Evolutionary conservation across 2,797 vertebrate genomes (phyloP).

Genomic region (Smutsia temminckii): DNA sequence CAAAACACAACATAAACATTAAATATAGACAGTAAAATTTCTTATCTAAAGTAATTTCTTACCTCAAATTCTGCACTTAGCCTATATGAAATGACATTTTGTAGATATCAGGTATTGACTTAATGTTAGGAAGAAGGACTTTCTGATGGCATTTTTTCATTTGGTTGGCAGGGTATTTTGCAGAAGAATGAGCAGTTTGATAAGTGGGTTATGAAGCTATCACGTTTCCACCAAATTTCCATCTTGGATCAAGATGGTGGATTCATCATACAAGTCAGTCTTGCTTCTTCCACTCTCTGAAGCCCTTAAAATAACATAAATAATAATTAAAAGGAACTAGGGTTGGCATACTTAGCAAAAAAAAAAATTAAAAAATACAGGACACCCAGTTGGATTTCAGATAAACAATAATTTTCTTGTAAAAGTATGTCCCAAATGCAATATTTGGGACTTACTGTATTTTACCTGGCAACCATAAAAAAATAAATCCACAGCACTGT

Average conservation of each 20-base stretch:
- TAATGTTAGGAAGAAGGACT: neutral
- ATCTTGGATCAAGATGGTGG: conserved; percentile 1
- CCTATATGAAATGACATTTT: neutral
- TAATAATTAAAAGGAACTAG: conserved; percentile 5
- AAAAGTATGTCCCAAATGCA: neutral
- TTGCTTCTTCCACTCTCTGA: conserved; percentile 6
- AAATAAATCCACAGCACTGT: neutral
- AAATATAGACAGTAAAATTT: conserved; percentile 1
- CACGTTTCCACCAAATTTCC: neutral
- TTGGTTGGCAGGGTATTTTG: neutral
- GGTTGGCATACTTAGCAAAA: neutral
- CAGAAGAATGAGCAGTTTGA: neutral
- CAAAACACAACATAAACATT: conserved; percentile 34
- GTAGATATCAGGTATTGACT: neutral
- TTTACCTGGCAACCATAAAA: conserved; percentile 8
- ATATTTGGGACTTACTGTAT: neutral
- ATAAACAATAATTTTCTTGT: neutral
- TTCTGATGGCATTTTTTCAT: neutral
- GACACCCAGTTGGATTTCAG: neutral
- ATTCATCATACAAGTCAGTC: neutral
- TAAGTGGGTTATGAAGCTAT: neutral
- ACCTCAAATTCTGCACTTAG: conserved; percentile 28
- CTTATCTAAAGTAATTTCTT: conserved; percentile 29
- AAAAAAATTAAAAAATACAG: neutral
- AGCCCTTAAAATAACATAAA: neutral